A percentile compares a stretch with the other conserved stretches of the same genome.
Conservation (phyloP, 2,113 vertebrate species). For the Hystrix brachyura region DNA sequence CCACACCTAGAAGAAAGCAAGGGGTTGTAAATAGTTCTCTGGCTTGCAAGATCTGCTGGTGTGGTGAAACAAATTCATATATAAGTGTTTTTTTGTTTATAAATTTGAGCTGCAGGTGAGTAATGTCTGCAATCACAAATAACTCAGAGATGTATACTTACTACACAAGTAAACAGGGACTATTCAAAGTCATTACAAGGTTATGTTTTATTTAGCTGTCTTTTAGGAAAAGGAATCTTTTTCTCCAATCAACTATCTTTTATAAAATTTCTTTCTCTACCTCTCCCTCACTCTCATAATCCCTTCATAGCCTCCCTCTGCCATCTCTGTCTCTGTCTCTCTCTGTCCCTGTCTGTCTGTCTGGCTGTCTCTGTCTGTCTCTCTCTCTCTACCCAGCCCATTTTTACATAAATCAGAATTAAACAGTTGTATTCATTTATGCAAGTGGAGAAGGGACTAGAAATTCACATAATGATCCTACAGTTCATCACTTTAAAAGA, state of each 20-base stretch:
- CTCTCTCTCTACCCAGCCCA: neutral
- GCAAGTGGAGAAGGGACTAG: neutral
- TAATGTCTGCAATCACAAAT: slow-evolving; percentile 61
- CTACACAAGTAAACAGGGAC: neutral
- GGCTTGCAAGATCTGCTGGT: neutral
- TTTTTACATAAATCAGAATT: neutral
- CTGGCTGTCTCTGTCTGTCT: neutral
- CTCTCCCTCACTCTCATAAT: neutral
- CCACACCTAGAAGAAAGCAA: neutral
- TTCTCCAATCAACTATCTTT: neutral
- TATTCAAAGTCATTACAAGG: slow-evolving; percentile 51
- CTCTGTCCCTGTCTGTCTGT: too few relatives aligned
- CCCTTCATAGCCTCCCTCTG: neutral
- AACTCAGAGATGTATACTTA: slow-evolving; percentile 29
- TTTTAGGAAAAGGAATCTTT: neutral
- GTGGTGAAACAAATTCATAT: slow-evolving; percentile 61
- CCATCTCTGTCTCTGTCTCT: neutral
- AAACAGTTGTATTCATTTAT: neutral
- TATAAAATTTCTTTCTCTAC: neutral
- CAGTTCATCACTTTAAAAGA: neutral
- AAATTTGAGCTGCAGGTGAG: slow-evolving; percentile 54
- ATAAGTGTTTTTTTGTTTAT: slow-evolving; percentile 27
- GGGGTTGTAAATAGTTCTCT: neutral
- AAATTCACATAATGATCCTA: neutral
- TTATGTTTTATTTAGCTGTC: slow-evolving; percentile 5